phyloP scores from a whole-genome alignment of 2,113 vertebrate species.

The Muscicapa adusta region DNA sequence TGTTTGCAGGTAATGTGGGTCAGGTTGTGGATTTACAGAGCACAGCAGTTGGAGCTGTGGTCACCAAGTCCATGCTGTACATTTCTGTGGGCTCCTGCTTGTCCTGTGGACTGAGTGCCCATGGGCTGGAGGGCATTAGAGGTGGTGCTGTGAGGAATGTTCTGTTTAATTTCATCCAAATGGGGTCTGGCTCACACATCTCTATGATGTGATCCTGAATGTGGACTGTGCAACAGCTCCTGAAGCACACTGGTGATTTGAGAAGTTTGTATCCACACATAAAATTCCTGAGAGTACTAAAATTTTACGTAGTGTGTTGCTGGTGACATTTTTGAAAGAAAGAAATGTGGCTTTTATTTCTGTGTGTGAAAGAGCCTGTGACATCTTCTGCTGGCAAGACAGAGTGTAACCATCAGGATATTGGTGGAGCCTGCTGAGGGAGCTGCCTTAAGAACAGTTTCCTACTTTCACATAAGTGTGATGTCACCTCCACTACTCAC shows the following conservation, averaged over 20 bases:
- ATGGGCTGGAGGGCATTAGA: not conserved
- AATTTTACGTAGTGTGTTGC: not conserved
- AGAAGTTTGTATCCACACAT: not conserved
- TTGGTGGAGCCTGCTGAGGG: not conserved
- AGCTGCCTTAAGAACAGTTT: not conserved
- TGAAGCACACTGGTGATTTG: not conserved
- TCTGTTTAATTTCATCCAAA: not conserved
- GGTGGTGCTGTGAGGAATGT: not conserved
- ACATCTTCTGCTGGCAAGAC: not conserved
- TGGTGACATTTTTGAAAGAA: not conserved
- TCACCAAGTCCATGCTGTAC: accelerated
- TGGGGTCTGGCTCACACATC: not conserved
- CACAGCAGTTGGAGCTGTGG: not conserved
- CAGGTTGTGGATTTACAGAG: not conserved
- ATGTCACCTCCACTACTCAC: not conserved
- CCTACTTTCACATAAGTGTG: not conserved
- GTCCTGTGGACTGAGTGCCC: not conserved
- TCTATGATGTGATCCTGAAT: not conserved
- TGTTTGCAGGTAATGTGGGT: not conserved
- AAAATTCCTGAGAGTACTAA: not conserved
- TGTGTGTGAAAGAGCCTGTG: not conserved
- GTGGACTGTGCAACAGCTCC: accelerated
- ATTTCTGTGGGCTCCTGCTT: not conserved
- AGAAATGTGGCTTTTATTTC: not conserved
- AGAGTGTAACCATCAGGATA: not conserved